These are phyloP conservation scores for Pedetes capensis DNA, from an alignment of 2,113 vertebrate genomes.

Conservation along the genomic window DNA sequence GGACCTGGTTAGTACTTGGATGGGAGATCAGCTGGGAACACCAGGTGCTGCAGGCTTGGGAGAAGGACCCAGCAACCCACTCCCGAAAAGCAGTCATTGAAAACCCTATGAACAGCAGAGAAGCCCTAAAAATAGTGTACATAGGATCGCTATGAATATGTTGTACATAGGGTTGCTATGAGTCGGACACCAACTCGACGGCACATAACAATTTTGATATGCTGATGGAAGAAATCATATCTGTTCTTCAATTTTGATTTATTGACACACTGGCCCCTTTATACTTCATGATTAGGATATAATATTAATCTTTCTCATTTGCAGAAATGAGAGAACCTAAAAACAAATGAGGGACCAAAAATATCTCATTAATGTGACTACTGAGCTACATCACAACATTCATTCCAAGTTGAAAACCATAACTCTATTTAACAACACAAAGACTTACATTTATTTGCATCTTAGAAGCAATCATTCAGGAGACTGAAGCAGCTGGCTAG, in stretches of 20 bases:
- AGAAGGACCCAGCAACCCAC: too few species aligned
- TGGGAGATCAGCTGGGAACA: too few species aligned
- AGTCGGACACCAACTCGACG: too few species aligned
- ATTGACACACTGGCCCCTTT: not conserved
- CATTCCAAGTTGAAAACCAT: slow-evolving; percentile 49
- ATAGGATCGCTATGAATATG: too few species aligned
- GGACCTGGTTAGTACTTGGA: too few species aligned
- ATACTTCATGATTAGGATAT: not conserved
- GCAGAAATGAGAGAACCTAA: slow-evolving; percentile 40
- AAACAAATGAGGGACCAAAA: slow-evolving; percentile 59
- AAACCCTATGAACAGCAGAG: too few species aligned
- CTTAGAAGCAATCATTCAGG: not conserved
- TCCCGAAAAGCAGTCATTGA: too few species aligned
- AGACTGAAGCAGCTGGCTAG: slow-evolving; percentile 52
- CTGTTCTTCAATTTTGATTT: slow-evolving; percentile 35
- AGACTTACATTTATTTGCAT: slow-evolving; percentile 55
- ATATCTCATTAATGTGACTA: slow-evolving; percentile 53
- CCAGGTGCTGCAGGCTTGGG: too few species aligned
- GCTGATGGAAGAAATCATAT: not conserved
- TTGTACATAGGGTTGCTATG: too few species aligned
- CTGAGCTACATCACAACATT: slow-evolving; percentile 35
- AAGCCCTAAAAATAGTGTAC: too few species aligned
- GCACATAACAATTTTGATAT: too few species aligned
- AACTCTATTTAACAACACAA: slow-evolving; percentile 65
- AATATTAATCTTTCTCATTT: slow-evolving; percentile 43